Evolutionary conservation across 2,797 vertebrate genomes (phyloP), one percentile per base, ranked within the genome.

Genomic region (Pangasius mekongensis): DNA sequence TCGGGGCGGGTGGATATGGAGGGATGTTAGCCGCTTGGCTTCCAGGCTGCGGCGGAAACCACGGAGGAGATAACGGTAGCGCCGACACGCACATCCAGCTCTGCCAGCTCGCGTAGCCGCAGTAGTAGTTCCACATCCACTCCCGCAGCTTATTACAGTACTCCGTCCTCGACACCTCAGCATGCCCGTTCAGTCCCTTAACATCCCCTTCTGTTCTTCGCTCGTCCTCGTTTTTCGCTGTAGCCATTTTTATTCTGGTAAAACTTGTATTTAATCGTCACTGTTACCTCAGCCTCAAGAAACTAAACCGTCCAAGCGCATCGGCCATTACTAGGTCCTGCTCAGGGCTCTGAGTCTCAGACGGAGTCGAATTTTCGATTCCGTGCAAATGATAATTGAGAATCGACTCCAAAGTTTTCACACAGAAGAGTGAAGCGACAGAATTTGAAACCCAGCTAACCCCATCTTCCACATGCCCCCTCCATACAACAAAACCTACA

Each of bases 51-150:
- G 93, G 77, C 9, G 89, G 87, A 90, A 16, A 92, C 90, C 92
- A 91, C 49, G 92, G 88, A 14, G 92, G 89, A 13, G 93, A 89
- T 39, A 94, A 91, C 18, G 94, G 92, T 66, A 91, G 90, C 22
- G 93, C 85, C 14, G 94, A 91, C 62, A 95, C 91, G 24, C 92
- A 71, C 90, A 91, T 8, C 93, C 97, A 97, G 94, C 94, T 95
- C 93, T 97, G 97, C 97, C 97, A 98, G 94, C 91, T 94, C n/a
- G 96, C 92, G 89, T 96, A 94, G 0, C 97, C 96, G 93, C 97
- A 97, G 95, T 98, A 97, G 76, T 96, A 97, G 91, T 97, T 96
- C 97, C 97, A 99, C 86, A 99, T 97, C 98, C 98, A 99, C 89
- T 95, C 97, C 94, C 98, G 98, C 87, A 99, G 93, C 84, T 95